Evolutionary conservation across 2,797 vertebrate species (phyloP).

Genomic region (Enteromius trimaculatus): DNA sequence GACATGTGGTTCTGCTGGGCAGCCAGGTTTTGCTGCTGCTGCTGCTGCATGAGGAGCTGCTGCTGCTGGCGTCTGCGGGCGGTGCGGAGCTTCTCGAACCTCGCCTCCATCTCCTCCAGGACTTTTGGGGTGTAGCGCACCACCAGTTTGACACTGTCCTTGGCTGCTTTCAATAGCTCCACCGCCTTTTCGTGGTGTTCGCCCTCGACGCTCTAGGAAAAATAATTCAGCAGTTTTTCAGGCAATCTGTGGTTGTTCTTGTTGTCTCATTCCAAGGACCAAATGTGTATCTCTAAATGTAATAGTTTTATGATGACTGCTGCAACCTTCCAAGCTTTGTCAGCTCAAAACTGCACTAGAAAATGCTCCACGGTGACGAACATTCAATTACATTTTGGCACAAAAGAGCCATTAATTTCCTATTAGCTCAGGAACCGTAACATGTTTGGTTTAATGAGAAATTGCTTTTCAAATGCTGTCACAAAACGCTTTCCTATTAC

Average conservation of each 20-base stretch:
- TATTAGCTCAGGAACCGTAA: slow-evolving; percentile 39
- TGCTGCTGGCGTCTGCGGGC: slow-evolving; percentile 96
- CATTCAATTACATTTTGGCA: slow-evolving; percentile 41
- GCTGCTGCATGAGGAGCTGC: slow-evolving; percentile 92
- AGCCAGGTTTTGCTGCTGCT: slow-evolving; percentile 88
- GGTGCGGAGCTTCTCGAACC: slow-evolving; percentile 96
- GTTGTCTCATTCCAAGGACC: neutral
- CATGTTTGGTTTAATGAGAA: slow-evolving; percentile 53
- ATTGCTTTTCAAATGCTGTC: slow-evolving; percentile 35
- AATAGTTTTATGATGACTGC: neutral
- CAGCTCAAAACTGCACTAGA: slow-evolving; percentile 9
- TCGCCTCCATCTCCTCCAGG: slow-evolving; percentile 98
- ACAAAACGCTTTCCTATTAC: slow-evolving; percentile 41
- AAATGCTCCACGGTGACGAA: slow-evolving; percentile 12
- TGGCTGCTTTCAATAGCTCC: slow-evolving; percentile 95
- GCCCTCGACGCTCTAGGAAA: slow-evolving; percentile 93
- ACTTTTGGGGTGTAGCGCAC: slow-evolving; percentile 99
- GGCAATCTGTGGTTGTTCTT: neutral
- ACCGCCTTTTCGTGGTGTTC: slow-evolving; percentile 98
- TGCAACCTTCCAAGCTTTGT: slow-evolving; percentile 4
- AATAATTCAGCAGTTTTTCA: neutral
- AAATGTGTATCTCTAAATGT: neutral
- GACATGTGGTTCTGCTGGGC: slow-evolving; percentile 96
- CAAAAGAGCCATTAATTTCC: slow-evolving; percentile 37
- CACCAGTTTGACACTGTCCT: slow-evolving; percentile 97